Base-by-base conservation (phyloP, 2,797 vertebrate species). In the Chanos chanos region DNA sequence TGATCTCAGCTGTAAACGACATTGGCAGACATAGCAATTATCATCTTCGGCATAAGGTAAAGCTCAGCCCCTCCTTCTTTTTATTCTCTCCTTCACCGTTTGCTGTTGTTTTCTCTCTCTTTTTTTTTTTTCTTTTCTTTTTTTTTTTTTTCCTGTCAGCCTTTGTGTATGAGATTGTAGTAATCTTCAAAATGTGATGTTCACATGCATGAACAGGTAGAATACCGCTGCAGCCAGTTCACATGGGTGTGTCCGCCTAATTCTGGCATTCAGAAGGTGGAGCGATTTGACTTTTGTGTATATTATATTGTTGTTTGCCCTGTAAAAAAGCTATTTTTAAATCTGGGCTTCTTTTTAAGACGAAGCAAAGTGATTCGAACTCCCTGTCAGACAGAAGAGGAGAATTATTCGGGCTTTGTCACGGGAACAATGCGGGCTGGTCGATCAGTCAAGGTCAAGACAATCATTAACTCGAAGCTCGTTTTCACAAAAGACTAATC, bases 21-120 rank as follows among this genome's bases (percentile, higher is more conserved):
- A 70, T 72, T 78, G 71, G 77, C 81, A 74, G 70, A 70, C 61
- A 47, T 25, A 55, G 56, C 75, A 80, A 82, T 72, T 67, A 83
- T 79, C 77, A 77, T 75, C 76, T 79, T 78, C 57, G 50, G 66
- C 76, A 71, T 64, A 59, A 70, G 55, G 48, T 43, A 48, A 79
- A 40, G 33, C 36, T 36, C 49, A 41, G 0, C 3, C 80, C 74
- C 77, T 76, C 36, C 58, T 76, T 63, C 25, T 27, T 39, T 75
- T 63, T 66, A 59, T 71, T 59, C 13, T n/a, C n/a, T n/a, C n/a
- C 15, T 75, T 47, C 40, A 55, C 31, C 59, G 57, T 76, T 70
- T 73, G 68, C 22, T 50, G 37, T 63, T 24, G 31, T 53, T 60
- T 21, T 49, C 44, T 19, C 21, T 47, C 33, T 48, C 44, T n/a